These are phyloP conservation scores for Platorchestia sp. DNA, from an alignment of 1,140 invertebrate species.

Conservation along the genomic window DNA sequence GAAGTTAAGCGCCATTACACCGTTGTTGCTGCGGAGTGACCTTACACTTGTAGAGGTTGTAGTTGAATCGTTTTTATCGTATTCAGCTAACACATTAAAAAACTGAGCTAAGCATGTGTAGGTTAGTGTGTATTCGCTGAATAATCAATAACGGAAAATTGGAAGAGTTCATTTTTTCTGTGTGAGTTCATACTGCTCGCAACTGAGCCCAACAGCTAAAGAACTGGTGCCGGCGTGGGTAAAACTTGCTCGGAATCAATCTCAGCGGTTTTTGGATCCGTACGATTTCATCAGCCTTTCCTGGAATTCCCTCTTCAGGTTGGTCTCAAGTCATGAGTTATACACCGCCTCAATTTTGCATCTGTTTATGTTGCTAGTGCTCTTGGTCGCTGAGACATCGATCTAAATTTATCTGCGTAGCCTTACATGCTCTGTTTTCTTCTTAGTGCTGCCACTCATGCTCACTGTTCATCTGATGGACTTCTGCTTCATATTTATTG, in stretches of 20 bases:
- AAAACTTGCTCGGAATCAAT: neutral
- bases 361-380: too few relatives aligned
- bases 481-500: neutral
- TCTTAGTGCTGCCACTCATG: neutral
- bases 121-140: neutral
- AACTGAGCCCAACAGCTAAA: neutral
- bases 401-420: too few relatives aligned
- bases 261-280: too few relatives aligned
- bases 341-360: too few relatives aligned
- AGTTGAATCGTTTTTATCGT: neutral
- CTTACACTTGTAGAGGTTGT: neutral
- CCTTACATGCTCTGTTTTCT: too few relatives aligned
- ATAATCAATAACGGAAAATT: neutral
- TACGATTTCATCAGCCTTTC: neutral
- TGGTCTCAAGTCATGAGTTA: neutral
- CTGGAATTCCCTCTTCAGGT: neutral
- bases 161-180: neutral
- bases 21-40: neutral
- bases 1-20: too few relatives aligned
- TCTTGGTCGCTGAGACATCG: too few relatives aligned
- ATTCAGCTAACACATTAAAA: neutral
- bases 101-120: neutral
- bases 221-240: neutral
- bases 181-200: neutral
- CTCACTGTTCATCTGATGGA: neutral